Percentiles rank a stretch among this genome's conserved stretches.
Evolutionary conservation across 2,888 invertebrate genomes (phyloP).

Genomic region (Gari tellinella): DNA sequence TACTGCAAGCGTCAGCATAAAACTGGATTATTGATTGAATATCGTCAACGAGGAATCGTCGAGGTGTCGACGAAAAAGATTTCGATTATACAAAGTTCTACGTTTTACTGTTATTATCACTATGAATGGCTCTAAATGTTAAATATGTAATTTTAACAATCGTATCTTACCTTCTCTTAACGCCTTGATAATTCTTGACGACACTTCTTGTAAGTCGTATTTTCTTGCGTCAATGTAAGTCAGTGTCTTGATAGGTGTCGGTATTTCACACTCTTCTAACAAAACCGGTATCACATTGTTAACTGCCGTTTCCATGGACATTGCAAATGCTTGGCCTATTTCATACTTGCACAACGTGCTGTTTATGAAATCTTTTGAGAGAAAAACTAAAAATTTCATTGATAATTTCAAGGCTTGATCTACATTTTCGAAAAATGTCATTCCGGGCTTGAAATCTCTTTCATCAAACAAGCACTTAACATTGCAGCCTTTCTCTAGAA

Average conservation of each 20-base stretch:
- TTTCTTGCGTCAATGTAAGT: constrained; percentile 39
- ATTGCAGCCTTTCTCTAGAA: constrained; percentile 18
- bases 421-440: constrained; percentile 24
- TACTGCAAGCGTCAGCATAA: too few species aligned
- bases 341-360: constrained; percentile 40
- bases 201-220: too few species aligned
- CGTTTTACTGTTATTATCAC: too few species aligned
- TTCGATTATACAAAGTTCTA: too few species aligned
- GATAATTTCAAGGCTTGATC: constrained; percentile 16
- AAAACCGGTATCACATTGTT: constrained; percentile 31
- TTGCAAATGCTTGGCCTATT: constrained; percentile 29
- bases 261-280: constrained; percentile 37
- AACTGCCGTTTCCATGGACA: constrained; percentile 18
- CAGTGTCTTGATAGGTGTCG: constrained; percentile 26
- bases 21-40: too few species aligned
- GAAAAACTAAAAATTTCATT: constrained; percentile 20
- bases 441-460: constrained; percentile 37
- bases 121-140: too few species aligned
- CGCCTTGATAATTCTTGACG: too few species aligned
- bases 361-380: constrained; percentile 25
- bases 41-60: too few species aligned
- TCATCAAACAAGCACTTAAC: constrained; percentile 26
- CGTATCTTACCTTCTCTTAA: too few species aligned
- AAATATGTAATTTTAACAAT: too few species aligned
- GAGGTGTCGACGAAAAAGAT: too few species aligned